Conservation (phyloP, 1,140 invertebrate species). For the Pseudomyrmex flavicornis region DNA sequence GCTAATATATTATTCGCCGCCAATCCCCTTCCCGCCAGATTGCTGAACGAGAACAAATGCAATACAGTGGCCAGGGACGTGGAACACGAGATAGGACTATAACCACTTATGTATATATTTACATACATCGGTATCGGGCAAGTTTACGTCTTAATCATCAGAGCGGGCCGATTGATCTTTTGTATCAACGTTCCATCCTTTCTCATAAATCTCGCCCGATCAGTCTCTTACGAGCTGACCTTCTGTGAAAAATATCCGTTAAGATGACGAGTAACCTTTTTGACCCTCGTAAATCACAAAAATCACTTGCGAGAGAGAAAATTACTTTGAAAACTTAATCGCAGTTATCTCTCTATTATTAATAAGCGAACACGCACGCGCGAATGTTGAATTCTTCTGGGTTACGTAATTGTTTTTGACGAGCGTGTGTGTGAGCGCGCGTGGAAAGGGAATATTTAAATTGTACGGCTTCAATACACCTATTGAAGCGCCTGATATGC, state of each 20-base stretch:
- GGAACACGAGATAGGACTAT: constrained; percentile 52
- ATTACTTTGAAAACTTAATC: no score
- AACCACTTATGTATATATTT: constrained; percentile 4
- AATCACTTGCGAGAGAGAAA: not conserved
- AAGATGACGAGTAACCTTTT: constrained; percentile 47
- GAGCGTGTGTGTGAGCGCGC: not conserved
- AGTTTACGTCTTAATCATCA: constrained; percentile 69
- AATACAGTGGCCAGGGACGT: constrained; percentile 5
- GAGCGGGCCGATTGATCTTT: constrained; percentile 59
- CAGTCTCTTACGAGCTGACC: constrained; percentile 36
- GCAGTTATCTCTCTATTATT: no score
- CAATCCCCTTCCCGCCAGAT: constrained; percentile 60
- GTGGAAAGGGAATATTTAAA: not conserved
- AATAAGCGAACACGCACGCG: no score
- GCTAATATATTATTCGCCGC: constrained; percentile 72
- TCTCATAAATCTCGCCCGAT: constrained; percentile 61
- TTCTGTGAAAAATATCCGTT: not conserved
- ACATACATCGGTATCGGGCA: constrained; percentile 41
- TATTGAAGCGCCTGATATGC: constrained; percentile 49
- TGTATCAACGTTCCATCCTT: constrained; percentile 59
- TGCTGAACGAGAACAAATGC: constrained; percentile 60
- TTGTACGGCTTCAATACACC: constrained; percentile 1
- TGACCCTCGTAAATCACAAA: constrained; percentile 28
- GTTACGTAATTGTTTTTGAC: no score
- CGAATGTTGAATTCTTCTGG: no score